phyloP scores from a whole-genome alignment of 1,140 invertebrate species.

The Choristoneura fumiferana region DNA sequence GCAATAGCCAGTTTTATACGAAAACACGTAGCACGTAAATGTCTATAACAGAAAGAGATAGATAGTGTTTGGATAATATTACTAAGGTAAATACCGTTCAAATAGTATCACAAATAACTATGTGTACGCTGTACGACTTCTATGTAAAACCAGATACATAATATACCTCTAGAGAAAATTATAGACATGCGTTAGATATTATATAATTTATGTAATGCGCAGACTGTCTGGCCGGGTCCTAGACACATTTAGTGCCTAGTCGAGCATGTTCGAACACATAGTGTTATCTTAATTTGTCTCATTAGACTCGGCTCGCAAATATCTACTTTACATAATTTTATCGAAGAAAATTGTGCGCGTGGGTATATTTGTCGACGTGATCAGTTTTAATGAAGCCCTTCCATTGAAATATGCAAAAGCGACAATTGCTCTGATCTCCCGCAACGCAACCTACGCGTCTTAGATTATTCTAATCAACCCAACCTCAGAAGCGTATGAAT shows the following conservation, averaged over 20 bases:
- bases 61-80: too few relatives aligned
- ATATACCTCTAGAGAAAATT: constrained; percentile 9
- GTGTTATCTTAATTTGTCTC: constrained; percentile 62
- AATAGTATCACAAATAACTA: neutral
- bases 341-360: constrained; percentile 59
- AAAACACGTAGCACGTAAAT: too few relatives aligned
- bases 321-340: constrained; percentile 64
- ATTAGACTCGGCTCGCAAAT: constrained; percentile 52
- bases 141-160: constrained; percentile 13
- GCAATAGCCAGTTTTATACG: too few relatives aligned
- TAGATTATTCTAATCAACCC: constrained; percentile 12
- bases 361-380: constrained; percentile 40
- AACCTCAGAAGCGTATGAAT: neutral
- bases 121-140: neutral
- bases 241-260: constrained; percentile 42
- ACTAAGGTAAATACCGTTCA: too few relatives aligned
- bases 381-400: constrained; percentile 47
- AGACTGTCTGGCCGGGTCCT: constrained; percentile 32
- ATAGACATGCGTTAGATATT: constrained; percentile 7
- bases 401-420: constrained; percentile 41
- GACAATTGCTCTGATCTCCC: constrained; percentile 25
- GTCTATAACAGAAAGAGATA: too few relatives aligned
- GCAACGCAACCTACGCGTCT: constrained; percentile 18
- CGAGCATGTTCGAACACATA: constrained; percentile 35
- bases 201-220: constrained; percentile 13